Conservation (phyloP, 2,888 invertebrate genomes). For the Dynastes grantii region DNA sequence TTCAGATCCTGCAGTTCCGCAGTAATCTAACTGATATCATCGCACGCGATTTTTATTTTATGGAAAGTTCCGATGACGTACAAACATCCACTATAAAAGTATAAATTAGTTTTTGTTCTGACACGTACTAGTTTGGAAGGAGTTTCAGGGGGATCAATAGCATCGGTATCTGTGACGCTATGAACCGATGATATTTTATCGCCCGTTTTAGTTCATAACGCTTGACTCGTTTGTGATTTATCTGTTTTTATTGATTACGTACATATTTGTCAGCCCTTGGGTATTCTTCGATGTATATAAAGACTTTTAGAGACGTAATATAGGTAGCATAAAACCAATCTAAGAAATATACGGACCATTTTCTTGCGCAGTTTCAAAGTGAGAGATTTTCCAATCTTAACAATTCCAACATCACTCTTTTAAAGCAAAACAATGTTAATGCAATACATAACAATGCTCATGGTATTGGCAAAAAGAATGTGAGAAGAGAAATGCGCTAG, state of each 20-base stretch:
- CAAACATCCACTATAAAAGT: slow-evolving; percentile 38
- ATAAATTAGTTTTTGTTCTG: slow-evolving; percentile 44
- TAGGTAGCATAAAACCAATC: too few relatives aligned
- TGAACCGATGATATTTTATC: slow-evolving; percentile 31
- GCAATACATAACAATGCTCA: too few relatives aligned
- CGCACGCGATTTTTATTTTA: slow-evolving; percentile 26
- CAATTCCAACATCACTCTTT: too few relatives aligned
- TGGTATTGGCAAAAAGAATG: too few relatives aligned
- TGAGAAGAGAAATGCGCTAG: too few relatives aligned
- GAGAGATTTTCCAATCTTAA: too few relatives aligned
- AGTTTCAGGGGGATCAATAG: slow-evolving; percentile 20
- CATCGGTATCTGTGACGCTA: slow-evolving; percentile 8
- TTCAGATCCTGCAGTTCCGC: slow-evolving; percentile 19
- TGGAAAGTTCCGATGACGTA: slow-evolving; percentile 38
- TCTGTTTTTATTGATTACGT: background rate
- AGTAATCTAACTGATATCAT: slow-evolving; percentile 28
- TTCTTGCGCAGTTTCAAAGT: too few relatives aligned
- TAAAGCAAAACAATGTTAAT: too few relatives aligned
- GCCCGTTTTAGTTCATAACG: slow-evolving; percentile 20
- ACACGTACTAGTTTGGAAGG: slow-evolving; percentile 37
- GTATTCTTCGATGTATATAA: background rate
- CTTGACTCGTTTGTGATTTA: slow-evolving; percentile 24
- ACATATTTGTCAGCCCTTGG: background rate
- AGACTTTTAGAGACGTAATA: too few relatives aligned
- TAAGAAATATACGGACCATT: too few relatives aligned